Base-by-base conservation (phyloP, 2,888 invertebrate genomes). In the Pseudococcus longispinus region DNA sequence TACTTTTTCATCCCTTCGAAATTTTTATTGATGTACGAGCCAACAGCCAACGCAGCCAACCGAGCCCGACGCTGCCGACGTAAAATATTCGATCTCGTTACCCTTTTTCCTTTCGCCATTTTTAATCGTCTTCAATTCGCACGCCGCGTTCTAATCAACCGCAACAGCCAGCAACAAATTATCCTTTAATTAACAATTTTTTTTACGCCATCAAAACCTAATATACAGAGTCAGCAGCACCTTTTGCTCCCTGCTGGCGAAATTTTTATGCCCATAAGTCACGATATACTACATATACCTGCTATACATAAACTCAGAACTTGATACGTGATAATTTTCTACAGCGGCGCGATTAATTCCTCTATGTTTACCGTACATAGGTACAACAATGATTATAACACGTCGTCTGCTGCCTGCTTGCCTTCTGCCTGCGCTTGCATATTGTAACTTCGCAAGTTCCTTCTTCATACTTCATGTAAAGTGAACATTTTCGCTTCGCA, bases 101-200 rank as follows among this genome's bases (percentile, higher is more conserved):
- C 42, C 77, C 77, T 70, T 70, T 70, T 70, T 70, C 18, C 70
- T 29, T 70, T 70, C 32, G 29, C 29, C 15, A 32, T 29, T 70
- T 70, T 70, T 70, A 70, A 32, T 70, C 70, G 70, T 70, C 70
- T 70, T 70, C 70, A 42, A 80, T 37, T 80, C 42, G 42, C 77
- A 32, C 42, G 20, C 77, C 32, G 20, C 77, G 42, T 20, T 70
- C 29, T 80, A 42, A 80, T 37, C 77, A 42, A 42, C 37, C 37
- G 77, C 42, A 80, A 80, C 77, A 37, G 37, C 77, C 42, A 80
- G 20, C 77, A 37, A 80, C 77, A 80, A 42, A 80, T 80, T 80
- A 80, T 32, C 37, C 77, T 80, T 80, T 80, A 80, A 80, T 80
- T 80, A 80, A 80, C 77, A 80, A 80, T 9, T 80, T 80, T 80